These are phyloP conservation scores for Poeciliopsis turrubarensis DNA, from an alignment of 2,113 vertebrate genomes.

Conservation along the genomic window DNA sequence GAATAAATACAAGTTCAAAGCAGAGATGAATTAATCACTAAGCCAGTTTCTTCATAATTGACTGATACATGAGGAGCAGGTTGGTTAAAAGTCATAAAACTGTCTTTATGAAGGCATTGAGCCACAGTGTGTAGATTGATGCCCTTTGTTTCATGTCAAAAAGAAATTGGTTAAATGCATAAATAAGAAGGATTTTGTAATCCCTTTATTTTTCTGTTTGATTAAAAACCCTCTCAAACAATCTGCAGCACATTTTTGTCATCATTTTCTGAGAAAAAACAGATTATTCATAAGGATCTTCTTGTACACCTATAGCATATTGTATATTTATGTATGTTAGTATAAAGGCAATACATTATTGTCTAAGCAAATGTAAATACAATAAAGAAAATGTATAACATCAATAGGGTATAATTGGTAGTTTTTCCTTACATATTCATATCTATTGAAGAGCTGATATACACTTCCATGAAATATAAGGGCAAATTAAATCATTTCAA, in stretches of 20 bases:
- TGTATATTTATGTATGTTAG: not conserved
- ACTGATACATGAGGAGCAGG: not conserved
- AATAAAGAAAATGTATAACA: too few relatives aligned
- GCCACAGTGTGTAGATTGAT: not conserved
- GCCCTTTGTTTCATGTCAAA: not conserved
- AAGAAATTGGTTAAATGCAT: too few relatives aligned
- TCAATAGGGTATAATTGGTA: too few relatives aligned
- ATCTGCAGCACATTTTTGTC: not conserved
- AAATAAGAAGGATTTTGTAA: too few relatives aligned
- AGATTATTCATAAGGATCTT: too few relatives aligned
- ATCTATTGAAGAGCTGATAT: too few relatives aligned
- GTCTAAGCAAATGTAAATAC: not conserved
- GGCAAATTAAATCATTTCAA: not conserved
- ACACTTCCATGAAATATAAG: not conserved
- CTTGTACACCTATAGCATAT: not conserved
- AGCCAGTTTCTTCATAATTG: not conserved
- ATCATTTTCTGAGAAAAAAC: too few relatives aligned
- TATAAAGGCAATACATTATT: too few relatives aligned
- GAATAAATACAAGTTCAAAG: too few relatives aligned
- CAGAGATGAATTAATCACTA: too few relatives aligned
- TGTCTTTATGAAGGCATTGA: not conserved
- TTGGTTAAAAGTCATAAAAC: not conserved
- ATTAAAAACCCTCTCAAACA: not conserved
- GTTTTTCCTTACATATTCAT: not conserved
- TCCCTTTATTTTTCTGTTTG: not conserved